These are phyloP conservation scores for Hydrolagus affinis DNA, from an alignment of 2,113 vertebrate species.

Conservation along the genomic window DNA sequence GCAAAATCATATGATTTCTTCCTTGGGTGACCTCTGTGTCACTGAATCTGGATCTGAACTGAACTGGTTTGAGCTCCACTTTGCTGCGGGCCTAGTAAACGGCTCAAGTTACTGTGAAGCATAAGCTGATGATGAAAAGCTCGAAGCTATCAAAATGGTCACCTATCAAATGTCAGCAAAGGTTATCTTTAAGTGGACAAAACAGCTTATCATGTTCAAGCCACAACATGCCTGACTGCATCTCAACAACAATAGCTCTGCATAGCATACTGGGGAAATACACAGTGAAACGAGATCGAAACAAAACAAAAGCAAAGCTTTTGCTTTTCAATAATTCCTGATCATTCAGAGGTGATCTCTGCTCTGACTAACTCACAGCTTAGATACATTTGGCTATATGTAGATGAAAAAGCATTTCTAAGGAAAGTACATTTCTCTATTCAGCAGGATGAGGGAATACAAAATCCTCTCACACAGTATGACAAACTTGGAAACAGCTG, in stretches of 20 bases:
- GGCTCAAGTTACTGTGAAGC: too few species aligned
- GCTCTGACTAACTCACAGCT: background rate
- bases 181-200: background rate
- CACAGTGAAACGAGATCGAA: background rate
- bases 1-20: background rate
- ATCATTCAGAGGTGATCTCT: background rate
- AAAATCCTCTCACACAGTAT: background rate
- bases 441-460: background rate
- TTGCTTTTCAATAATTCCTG: background rate
- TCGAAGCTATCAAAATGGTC: too few species aligned
- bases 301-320: background rate
- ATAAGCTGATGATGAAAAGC: too few species aligned
- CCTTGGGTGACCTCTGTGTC: too few species aligned
- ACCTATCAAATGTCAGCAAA: background rate
- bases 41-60: background rate
- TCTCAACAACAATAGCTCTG: background rate
- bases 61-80: too few species aligned
- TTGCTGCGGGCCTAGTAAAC: too few species aligned
- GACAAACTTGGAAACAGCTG: too few species aligned
- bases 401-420: background rate
- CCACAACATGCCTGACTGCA: too few species aligned
- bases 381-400: background rate
- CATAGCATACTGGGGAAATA: background rate
- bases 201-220: too few species aligned
- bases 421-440: background rate